Base-by-base conservation (phyloP, 2,888 invertebrate species). In the Tetranychus piercei region DNA sequence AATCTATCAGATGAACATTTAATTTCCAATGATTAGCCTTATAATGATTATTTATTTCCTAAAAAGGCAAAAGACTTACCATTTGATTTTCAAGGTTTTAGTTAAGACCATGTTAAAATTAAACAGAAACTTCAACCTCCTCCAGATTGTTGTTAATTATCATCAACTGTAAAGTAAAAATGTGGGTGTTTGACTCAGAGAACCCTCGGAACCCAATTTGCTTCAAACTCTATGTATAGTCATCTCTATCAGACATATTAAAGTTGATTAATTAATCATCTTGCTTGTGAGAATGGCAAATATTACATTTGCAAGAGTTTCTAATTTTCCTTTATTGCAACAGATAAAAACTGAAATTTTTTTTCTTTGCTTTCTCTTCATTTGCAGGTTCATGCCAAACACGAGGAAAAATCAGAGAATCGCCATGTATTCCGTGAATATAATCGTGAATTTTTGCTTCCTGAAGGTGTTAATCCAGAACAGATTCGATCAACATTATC, bases 381-480 rank as follows among this genome's bases (percentile, higher is more conserved):
- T 7, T 6, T 23, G 4, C 22, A 94, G 93, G 94, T 95, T 73
- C 93, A 95, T 82, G 96, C 96, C 77, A 94, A 94, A 84, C 97
- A 97, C 85, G 95, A 97, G 84, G 96, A 97, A 85, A 95, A 95
- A 85, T 89, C 92, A 74, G 93, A 94, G 84, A 92, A 91, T 82
- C 93, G 94, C 85, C 92, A 93, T 70, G 93, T 95, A 77, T 96
- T 94, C 87, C 88, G 95, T 84, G 96, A 97, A 84, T 97, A 96
- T 88, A 95, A 95, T 84, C 88, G 94, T 79, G 95, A 95, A 85
- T 97, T 96, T 86, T 86, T 95, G 82, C 85, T 97, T 82, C 97
- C 96, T 7, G 92, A 94, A 84, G 95, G 95, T 80, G 94, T 95
- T 76, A 93, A 95, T 84, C 94, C 95, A 0, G 96, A 96, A 85